Base-by-base conservation (phyloP, 37 sponge, comb jelly and placozoan species). In the Petrosia ficiformis region DNA sequence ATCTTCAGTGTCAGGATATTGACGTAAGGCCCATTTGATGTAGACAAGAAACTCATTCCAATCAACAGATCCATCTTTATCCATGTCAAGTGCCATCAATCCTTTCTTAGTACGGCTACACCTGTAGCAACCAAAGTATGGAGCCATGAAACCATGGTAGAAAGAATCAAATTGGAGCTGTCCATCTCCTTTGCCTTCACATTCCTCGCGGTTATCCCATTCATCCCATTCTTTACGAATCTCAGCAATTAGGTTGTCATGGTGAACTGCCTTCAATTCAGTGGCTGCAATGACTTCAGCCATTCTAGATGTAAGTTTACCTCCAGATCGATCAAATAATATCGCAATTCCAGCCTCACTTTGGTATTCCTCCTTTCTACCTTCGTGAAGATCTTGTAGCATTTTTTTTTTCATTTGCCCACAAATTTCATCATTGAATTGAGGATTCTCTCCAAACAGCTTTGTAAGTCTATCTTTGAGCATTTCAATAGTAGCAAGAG, bases 101-200 rank as follows among this genome's bases (percentile, higher is more conserved):
- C 77, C 94, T 40, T 75, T 70, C 57, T 76, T 78, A 0, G 86
- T 83, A 34, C 75, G 73, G 42, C 2, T 59, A 33, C 94, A 94
- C 14, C 84, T 68, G 78, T 86, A 94, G 84, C 93, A 92, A 43
- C 93, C 93, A 77, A 92, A 84, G 82, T 92, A 92, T 21, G 93
- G 87, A 43, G 82, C 80, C 94, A 93, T 88, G 80, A 93, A 93
- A 5, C 84, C 89, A 42, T 82, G 59, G 76, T 94, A 94, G 87
- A 94, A 94, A 48, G 76, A 71, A 65, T 89, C 84, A 67, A 89
- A 94, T 34, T 80, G 58, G 25, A 94, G 43, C 42, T 80, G 65
- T 41, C 79, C 75, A 69, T 94, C 91, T 11, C 68, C 64, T 58
- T 75, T 0, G 21, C 59, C 39, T 24, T 70, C 73, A 35, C 25